A percentile compares a stretch with the other conserved stretches of the same genome.
Conservation (phyloP, 2,797 vertebrate genomes). For the Etheostoma nigrum region DNA sequence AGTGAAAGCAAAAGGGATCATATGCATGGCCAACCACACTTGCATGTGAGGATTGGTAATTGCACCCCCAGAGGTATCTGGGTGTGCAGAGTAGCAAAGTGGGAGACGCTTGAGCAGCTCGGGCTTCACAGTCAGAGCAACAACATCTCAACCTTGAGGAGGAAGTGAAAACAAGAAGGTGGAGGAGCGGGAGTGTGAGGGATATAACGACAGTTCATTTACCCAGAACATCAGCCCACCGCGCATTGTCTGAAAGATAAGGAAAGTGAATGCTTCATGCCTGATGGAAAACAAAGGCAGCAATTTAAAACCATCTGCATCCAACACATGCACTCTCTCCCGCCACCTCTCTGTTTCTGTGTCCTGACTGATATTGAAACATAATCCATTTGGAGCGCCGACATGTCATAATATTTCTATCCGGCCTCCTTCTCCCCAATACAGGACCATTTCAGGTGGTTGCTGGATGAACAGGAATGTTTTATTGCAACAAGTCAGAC, state of each 20-base stretch:
- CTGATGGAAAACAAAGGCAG: constrained; percentile 88
- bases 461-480: constrained; percentile 70
- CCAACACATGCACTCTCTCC: constrained; percentile 73
- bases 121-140: constrained; percentile 68
- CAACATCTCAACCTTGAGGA: constrained; percentile 83
- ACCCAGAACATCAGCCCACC: constrained; percentile 84
- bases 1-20: constrained; percentile 79
- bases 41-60: constrained; percentile 87
- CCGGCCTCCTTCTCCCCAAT: constrained; percentile 51
- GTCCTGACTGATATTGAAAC: constrained; percentile 87
- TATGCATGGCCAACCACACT: constrained; percentile 82
- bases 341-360: constrained; percentile 68
- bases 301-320: constrained; percentile 89
- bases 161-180: constrained; percentile 77
- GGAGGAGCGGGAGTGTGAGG: constrained; percentile 71
- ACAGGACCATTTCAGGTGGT: constrained; percentile 76
- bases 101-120: constrained; percentile 79
- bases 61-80: constrained; percentile 84
- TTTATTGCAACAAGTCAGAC: constrained; percentile 74
- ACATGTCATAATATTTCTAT: constrained; percentile 85
- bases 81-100: constrained; percentile 83
- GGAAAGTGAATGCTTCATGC: constrained; percentile 83
- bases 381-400: constrained; percentile 87
- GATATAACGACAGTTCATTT: constrained; percentile 88
- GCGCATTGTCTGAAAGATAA: constrained; percentile 82